Percentiles rank a stretch among this genome's conserved stretches.
Conservation (phyloP, 2,113 vertebrate species). For the Zosterops lateralis region DNA sequence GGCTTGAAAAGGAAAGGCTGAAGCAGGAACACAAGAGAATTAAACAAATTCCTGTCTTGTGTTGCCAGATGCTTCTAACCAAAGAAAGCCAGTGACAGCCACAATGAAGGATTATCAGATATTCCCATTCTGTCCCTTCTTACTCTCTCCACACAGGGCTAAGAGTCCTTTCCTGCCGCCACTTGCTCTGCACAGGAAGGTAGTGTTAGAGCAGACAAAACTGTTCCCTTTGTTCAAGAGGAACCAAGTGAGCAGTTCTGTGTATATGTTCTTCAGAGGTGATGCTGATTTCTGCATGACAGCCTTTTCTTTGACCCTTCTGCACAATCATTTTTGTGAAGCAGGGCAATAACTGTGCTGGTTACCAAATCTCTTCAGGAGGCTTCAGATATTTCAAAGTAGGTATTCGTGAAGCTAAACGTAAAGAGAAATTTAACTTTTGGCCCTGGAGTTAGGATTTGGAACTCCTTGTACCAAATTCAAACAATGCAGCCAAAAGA, state of each 20-base stretch:
- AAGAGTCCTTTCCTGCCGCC: background rate
- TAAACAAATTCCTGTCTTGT: background rate
- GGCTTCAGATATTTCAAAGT: background rate
- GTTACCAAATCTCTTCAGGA: background rate
- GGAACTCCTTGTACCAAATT: background rate
- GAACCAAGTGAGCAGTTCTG: background rate
- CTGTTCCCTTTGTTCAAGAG: background rate
- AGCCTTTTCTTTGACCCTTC: background rate
- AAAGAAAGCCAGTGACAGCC: background rate
- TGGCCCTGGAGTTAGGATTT: background rate
- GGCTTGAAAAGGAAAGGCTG: background rate
- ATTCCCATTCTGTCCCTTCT: background rate
- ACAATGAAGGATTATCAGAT: background rate
- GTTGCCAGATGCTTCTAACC: background rate
- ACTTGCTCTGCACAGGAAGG: background rate
- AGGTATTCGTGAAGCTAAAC: background rate
- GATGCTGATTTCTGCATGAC: background rate
- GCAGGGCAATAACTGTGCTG: background rate
- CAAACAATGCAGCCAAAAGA: background rate
- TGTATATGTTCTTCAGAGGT: background rate
- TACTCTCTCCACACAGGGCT: background rate
- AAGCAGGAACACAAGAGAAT: background rate
- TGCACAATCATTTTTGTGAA: background rate
- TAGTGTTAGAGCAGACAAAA: background rate
- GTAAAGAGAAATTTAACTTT: background rate